Conservation (phyloP, 2,113 vertebrate genomes). For the Pterocles burchelli region DNA sequence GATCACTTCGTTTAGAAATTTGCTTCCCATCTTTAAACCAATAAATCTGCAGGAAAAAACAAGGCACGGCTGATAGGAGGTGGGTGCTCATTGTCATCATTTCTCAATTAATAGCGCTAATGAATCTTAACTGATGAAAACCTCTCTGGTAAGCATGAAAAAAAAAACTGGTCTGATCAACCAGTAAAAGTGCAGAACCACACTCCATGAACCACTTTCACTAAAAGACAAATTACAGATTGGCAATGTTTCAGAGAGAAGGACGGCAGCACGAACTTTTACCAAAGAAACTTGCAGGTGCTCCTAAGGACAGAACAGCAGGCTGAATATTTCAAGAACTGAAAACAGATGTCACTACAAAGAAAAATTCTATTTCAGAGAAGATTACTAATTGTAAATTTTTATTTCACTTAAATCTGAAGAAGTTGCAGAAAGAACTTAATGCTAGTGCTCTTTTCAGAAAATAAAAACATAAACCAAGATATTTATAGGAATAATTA, state of each 20-base stretch:
- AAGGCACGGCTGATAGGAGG: not conserved
- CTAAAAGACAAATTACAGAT: not conserved
- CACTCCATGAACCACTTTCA: not conserved
- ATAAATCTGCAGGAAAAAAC: constrained; percentile 83
- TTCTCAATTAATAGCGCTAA: not conserved
- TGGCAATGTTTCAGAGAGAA: not conserved
- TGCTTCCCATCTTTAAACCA: constrained; percentile 99
- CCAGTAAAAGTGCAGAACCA: not conserved
- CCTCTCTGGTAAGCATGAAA: not conserved
- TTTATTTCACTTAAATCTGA: not conserved
- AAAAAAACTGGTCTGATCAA: not conserved
- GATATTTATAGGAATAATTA: not conserved
- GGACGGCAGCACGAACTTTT: not conserved
- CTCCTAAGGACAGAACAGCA: not conserved
- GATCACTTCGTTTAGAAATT: constrained; percentile 94
- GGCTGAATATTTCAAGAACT: not conserved
- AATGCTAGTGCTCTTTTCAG: not conserved
- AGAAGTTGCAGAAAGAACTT: not conserved
- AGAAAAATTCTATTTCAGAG: not conserved
- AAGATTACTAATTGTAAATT: not conserved
- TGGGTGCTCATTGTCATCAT: not conserved
- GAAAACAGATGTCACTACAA: not conserved
- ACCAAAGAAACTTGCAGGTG: not conserved
- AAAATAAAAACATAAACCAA: not conserved
- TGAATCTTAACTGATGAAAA: not conserved